Base-by-base conservation (phyloP, 1,140 invertebrate genomes). In the Pseudomyrmex cubaensis region DNA sequence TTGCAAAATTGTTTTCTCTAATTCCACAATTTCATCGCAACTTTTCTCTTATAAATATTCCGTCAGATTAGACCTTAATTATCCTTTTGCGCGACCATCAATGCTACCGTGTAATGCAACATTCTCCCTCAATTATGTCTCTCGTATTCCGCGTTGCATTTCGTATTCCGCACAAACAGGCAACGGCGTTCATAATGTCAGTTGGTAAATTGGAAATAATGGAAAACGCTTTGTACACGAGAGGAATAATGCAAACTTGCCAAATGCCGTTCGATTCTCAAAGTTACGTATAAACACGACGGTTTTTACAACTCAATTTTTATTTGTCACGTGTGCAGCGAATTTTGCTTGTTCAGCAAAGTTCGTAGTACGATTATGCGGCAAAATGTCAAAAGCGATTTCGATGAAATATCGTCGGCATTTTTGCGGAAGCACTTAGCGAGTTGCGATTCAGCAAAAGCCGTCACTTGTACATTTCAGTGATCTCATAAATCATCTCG, bases 381-480 rank as follows among this genome's bases (percentile, higher is more conserved):
- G 17, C 50, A 44, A 64, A 54, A 76, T 64, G 20, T 64, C n/a
- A 7, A n/a, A 66, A 35, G 35, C 20, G 22, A 84, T 15, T 46
- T 2, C 35, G 15, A 22, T 25, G 64, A 46, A 57, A 17, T 35
- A 48, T 15, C 54, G 50, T 50, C 52, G 70, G 63, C 75, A 70
- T 85, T 76, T 87, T 72, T 84, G 35, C 59, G 77, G 84, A 87
- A 86, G 48, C 54, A 48, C 54, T 86, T 83, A 86, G 72, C 66
- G 83, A 75, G 85, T 85, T 50, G 54, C 69, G n/a, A 48, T 84
- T 61, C 80, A 5, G 63, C 73, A 57, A 84, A 78, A 3, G 22
- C 22, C 22, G 13, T 73, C 59, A 46, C 62, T 54, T 64, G 17
- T 35, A 85, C 85, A 82, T 76, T 72, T 35, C 35, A 20, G 44